A percentile compares a stretch with the other conserved stretches of the same genome.
Conservation (phyloP, 2,888 invertebrate species). For the Lingula anatina region DNA sequence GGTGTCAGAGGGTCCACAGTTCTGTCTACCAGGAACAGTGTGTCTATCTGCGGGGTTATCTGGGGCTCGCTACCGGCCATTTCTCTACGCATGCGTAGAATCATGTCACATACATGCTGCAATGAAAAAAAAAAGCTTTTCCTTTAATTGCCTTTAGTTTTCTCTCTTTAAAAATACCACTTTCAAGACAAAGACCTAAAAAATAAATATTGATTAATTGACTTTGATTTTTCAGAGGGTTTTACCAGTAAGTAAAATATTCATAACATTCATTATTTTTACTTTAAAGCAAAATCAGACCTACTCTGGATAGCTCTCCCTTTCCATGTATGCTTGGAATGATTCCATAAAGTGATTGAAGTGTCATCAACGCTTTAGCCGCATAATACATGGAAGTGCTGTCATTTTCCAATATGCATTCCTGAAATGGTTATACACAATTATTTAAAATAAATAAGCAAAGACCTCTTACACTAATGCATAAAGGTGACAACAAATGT, state of each 20-base stretch:
- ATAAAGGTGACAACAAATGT: too few species aligned
- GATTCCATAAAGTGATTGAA: conserved; percentile 84
- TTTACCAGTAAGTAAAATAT: too few species aligned
- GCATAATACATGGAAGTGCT: conserved; percentile 81
- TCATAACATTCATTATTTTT: too few species aligned
- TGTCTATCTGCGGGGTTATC: conserved; percentile 71
- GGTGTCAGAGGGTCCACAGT: conserved; percentile 87
- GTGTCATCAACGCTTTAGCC: conserved; percentile 76
- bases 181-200: too few species aligned
- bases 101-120: conserved; percentile 77
- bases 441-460: conserved; percentile 1
- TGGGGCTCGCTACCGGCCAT: conserved; percentile 54
- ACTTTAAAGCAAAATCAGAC: too few species aligned
- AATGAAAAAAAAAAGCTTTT: not conserved
- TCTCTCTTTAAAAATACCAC: too few species aligned
- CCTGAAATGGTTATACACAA: conserved; percentile 54
- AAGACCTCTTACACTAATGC: too few species aligned
- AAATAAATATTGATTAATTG: not conserved
- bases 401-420: conserved; percentile 83
- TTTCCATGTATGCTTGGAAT: conserved; percentile 86
- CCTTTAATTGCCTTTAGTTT: too few species aligned
- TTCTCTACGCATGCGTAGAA: conserved; percentile 66
- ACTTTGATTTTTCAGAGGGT: not conserved
- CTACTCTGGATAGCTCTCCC: conserved; percentile 73
- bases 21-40: conserved; percentile 83